phyloP scores from a whole-genome alignment of 2,888 invertebrate genomes.

The Pristionchus japonicus region DNA sequence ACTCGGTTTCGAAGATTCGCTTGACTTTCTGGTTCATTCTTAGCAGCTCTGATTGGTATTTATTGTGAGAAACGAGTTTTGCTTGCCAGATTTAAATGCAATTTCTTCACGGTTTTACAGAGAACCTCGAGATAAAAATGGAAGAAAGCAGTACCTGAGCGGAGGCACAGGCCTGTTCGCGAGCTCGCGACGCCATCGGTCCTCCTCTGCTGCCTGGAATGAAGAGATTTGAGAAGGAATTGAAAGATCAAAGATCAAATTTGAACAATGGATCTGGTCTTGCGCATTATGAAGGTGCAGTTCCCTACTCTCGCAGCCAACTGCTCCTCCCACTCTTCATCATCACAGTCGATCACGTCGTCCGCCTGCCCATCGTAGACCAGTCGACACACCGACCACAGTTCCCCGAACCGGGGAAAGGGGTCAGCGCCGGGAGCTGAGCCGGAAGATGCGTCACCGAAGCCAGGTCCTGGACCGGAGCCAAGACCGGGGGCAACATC shows the following conservation, averaged over 20 bases:
- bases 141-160: not conserved
- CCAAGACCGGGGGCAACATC: not conserved
- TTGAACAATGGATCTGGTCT: no score
- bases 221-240: no score
- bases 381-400: slow-evolving; percentile 22
- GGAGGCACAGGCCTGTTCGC: slow-evolving; percentile 40
- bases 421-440: not conserved
- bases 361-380: not conserved
- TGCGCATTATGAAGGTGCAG: no score
- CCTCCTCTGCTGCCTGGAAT: slow-evolving; percentile 53
- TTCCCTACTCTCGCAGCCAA: not conserved
- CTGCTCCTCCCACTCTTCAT: not conserved
- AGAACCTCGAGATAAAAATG: no score
- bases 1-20: no score
- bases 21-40: no score
- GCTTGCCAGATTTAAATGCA: not conserved
- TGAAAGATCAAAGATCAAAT: no score
- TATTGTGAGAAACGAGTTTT: no score
- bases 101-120: no score
- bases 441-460: not conserved
- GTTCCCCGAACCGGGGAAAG: not conserved
- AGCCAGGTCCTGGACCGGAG: not conserved
- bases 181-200: slow-evolving; percentile 4
- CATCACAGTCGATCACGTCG: slow-evolving; percentile 24
- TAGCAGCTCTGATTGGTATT: no score